Conservation (phyloP, 2,888 invertebrate genomes). For the Andrena praecox region DNA sequence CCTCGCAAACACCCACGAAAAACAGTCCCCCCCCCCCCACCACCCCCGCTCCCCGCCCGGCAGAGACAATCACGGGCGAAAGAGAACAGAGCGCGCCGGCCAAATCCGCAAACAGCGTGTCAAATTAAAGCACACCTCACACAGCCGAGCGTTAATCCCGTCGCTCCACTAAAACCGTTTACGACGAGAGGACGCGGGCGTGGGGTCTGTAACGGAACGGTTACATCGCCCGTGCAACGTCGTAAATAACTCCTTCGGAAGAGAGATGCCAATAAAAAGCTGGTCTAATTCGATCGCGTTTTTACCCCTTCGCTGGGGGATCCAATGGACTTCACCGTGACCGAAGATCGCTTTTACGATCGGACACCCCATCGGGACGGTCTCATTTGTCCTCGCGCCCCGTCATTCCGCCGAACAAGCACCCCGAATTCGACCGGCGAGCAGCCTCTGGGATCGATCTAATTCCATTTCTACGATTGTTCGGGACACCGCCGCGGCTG, state of each 20-base stretch:
- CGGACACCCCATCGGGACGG: slow-evolving; percentile 41
- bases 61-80: not conserved
- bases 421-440: not conserved
- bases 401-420: not conserved
- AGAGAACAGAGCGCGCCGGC: not conserved
- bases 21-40: not conserved
- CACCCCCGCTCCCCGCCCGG: not conserved
- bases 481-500: slow-evolving; percentile 30
- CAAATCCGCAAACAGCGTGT: slow-evolving; percentile 20
- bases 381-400: slow-evolving; percentile 29
- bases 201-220: slow-evolving; percentile 1
- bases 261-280: slow-evolving; percentile 40
- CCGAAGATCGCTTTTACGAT: slow-evolving; percentile 53
- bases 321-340: slow-evolving; percentile 45
- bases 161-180: slow-evolving; percentile 14
- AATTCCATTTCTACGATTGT: slow-evolving; percentile 63
- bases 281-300: slow-evolving; percentile 35
- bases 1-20: not conserved
- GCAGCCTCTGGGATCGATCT: slow-evolving; percentile 28
- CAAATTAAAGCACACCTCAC: slow-evolving; percentile 33
- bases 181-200: slow-evolving; percentile 13
- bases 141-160: slow-evolving; percentile 5
- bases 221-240: not conserved
- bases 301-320: slow-evolving; percentile 23
- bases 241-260: slow-evolving; percentile 37